Percentiles rank a stretch among this genome's conserved stretches.
Evolutionary conservation across 2,888 invertebrate species (phyloP).

Genomic region (Andrena marginata): DNA sequence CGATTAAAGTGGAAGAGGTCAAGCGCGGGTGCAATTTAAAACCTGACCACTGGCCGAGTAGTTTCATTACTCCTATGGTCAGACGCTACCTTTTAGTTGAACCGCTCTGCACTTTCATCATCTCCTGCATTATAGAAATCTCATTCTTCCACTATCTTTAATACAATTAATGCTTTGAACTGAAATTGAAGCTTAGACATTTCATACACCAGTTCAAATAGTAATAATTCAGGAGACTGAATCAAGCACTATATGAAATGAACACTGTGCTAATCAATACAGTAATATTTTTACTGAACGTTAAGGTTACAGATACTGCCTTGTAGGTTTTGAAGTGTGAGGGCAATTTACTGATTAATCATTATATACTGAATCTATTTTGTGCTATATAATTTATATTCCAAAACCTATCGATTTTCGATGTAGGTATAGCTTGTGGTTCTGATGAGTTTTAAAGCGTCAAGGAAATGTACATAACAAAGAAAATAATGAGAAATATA

Average conservation of each 20-base stretch:
- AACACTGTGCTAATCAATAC: too few species aligned
- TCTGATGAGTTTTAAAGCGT: neutral
- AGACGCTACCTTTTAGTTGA: slow-evolving; percentile 6
- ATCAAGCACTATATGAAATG: too few species aligned
- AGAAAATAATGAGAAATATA: neutral
- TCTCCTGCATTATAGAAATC: neutral
- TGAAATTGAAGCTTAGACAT: neutral
- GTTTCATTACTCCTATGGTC: slow-evolving; percentile 35
- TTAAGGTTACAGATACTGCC: too few species aligned
- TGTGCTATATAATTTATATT: too few species aligned
- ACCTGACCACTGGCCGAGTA: slow-evolving; percentile 30
- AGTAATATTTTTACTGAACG: too few species aligned
- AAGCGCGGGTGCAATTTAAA: slow-evolving; percentile 15
- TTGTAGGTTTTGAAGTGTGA: too few species aligned
- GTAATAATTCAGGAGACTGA: too few species aligned
- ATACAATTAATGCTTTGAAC: too few species aligned
- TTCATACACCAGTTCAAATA: too few species aligned
- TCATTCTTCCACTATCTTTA: neutral
- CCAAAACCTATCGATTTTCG: too few species aligned
- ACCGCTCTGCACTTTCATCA: neutral
- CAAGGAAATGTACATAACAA: too few species aligned
- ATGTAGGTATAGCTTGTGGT: neutral
- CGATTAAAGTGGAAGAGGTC: slow-evolving; percentile 21
- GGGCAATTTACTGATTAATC: neutral
- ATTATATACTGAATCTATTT: neutral